A percentile compares a stretch with the other conserved stretches of the same genome.
These are phyloP conservation scores for Anoplopoma fimbria DNA, from an alignment of 2,113 vertebrate genomes.

Conservation along the genomic window DNA sequence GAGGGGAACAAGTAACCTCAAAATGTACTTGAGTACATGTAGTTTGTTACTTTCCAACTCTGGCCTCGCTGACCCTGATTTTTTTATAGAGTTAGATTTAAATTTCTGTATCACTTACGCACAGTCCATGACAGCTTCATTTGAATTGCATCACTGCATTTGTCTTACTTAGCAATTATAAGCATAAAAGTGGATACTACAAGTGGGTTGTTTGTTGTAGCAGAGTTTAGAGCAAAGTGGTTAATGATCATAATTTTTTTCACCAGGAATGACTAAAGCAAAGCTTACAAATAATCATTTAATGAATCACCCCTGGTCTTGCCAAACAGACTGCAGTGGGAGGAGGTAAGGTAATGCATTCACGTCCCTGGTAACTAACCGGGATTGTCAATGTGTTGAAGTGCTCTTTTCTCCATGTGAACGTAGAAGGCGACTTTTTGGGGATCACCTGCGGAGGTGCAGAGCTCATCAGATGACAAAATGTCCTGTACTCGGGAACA, in stretches of 20 bases:
- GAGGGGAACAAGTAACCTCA: neutral
- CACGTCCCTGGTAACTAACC: neutral
- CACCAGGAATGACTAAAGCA: conserved; percentile 30
- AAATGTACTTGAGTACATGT: no score
- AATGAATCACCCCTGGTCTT: neutral
- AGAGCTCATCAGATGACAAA: conserved; percentile 23
- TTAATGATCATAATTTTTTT: conserved; percentile 34
- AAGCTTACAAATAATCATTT: conserved; percentile 16
- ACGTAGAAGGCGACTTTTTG: conserved; percentile 27
- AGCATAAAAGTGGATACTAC: neutral
- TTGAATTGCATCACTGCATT: neutral
- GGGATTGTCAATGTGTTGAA: neutral
- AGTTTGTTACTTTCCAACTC: neutral
- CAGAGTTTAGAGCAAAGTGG: conserved; percentile 12
- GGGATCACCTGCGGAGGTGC: conserved; percentile 67
- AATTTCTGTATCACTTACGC: neutral
- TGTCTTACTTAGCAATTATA: conserved; percentile 6
- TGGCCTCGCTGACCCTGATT: neutral
- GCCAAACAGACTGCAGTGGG: conserved; percentile 32
- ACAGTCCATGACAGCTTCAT: neutral
- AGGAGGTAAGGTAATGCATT: neutral
- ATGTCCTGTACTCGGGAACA: conserved; percentile 34
- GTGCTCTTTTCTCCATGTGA: neutral
- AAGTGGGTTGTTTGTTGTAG: neutral
- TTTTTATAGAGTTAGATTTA: neutral